Evolutionary conservation across 1,140 invertebrate genomes (phyloP), one percentile per base, ranked within the genome.

Genomic region (Arctopsyche grandis): DNA sequence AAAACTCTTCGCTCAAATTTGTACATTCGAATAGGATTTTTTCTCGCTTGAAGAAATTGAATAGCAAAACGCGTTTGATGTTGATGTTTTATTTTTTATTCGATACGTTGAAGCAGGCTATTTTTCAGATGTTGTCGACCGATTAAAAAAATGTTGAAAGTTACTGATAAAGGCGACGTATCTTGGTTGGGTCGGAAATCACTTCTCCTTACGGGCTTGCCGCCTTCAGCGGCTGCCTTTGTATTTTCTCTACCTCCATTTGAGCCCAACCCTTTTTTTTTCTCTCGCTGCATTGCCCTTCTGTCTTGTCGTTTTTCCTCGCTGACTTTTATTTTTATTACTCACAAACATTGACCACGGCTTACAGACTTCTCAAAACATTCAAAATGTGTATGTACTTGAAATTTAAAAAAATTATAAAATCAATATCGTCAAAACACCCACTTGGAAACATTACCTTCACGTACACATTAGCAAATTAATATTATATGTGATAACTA

Each of bases 201-300:
- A 63, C 56, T 43, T 4, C 48, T 38, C 73, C 38, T 74, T 74
- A 52, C 70, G 44, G 73, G 29, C 24, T 43, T 12, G 58, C 38
- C 26, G 56, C 74, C 58, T 63, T 43, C 29, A 76, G 74, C 74
- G 74, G 74, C 58, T 16, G 24, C 74, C 73, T 76, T 76, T 76
- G 74, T 76, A 43, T 29, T 76, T 21, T 58, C 58, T 12, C 56
- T 48, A n/a, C 71, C 71, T 76, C 74, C 74, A 44, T 63, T 66
- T 52, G 74, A 76, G 74, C 74, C n/a, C 24, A 21, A 44, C 29
- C 44, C 44, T 22, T 71, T 71, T 44, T 46, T 48, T 46, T 63
- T 14, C 22, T 38, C 38, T 43, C 16, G 56, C 74, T 58, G 71
- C n/a, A 19, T 56, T 24, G 21, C 22, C 58, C 26, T 76, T 29